Percentiles rank a stretch among this genome's conserved stretches.
Conservation (phyloP, 1,140 invertebrate species). For the Caenorhabditis latens region DNA sequence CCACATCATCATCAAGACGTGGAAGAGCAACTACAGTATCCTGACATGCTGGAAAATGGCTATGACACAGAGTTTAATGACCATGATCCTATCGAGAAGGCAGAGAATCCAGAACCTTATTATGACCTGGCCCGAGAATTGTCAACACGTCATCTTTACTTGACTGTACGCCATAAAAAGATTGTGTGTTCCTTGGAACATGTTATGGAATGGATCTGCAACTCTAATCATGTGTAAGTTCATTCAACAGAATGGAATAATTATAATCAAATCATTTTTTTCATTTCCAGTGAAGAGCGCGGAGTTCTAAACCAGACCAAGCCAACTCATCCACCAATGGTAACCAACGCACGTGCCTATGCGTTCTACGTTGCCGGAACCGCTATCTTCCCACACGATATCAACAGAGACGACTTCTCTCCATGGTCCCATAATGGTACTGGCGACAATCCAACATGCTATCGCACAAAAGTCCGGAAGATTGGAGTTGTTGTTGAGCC, state of each 20-base stretch:
- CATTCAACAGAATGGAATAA: neutral
- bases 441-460: slow-evolving; percentile 22
- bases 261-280: too few species aligned
- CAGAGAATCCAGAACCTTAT: neutral
- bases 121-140: slow-evolving; percentile 27
- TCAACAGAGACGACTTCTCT: slow-evolving; percentile 61
- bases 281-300: slow-evolving; percentile 60
- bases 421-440: slow-evolving; percentile 58
- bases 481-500: slow-evolving; percentile 54
- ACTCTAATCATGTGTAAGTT: slow-evolving; percentile 53
- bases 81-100: slow-evolving; percentile 32
- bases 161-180: slow-evolving; percentile 57
- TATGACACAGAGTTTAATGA: slow-evolving; percentile 55
- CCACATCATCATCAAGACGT: neutral
- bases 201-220: slow-evolving; percentile 52
- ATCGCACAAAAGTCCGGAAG: slow-evolving; percentile 63
- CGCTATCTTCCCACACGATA: slow-evolving; percentile 59
- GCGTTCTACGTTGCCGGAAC: slow-evolving; percentile 51
- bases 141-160: slow-evolving; percentile 40
- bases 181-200: neutral
- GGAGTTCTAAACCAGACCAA: slow-evolving; percentile 54
- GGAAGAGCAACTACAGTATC: neutral
- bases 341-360: slow-evolving; percentile 56
- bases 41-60: slow-evolving; percentile 31
- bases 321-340: slow-evolving; percentile 56